phyloP scores from a whole-genome alignment of 2,888 invertebrate genomes.

The Limnephilus auricula region DNA sequence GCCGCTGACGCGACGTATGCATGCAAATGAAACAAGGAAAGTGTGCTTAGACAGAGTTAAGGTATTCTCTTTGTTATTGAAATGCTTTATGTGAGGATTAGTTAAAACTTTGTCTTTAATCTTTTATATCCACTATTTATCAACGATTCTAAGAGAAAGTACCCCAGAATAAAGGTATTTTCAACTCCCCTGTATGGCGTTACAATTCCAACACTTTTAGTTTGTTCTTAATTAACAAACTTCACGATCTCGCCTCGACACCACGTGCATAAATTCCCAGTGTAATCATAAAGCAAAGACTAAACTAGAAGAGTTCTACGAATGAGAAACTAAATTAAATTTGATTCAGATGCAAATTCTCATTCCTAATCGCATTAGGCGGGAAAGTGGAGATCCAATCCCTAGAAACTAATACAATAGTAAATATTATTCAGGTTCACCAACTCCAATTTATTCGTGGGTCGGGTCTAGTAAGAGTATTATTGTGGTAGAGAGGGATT shows the following conservation, averaged over 20 bases:
- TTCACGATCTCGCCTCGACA: neutral
- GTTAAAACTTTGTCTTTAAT: too few relatives aligned
- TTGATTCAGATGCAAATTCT: conserved; percentile 58
- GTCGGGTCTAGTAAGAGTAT: neutral
- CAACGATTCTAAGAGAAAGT: neutral
- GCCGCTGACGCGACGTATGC: too few relatives aligned
- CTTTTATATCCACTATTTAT: neutral
- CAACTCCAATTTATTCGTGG: neutral
- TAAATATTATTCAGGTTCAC: conserved; percentile 30
- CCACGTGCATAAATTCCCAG: neutral
- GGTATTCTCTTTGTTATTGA: too few relatives aligned
- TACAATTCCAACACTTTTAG: neutral
- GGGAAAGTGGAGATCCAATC: conserved; percentile 34
- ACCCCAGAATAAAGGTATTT: neutral
- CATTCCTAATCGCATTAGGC: conserved; percentile 57
- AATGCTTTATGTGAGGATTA: too few relatives aligned
- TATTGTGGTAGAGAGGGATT: neutral
- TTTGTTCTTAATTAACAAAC: neutral
- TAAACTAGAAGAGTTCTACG: neutral
- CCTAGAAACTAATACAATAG: conserved; percentile 48
- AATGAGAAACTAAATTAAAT: conserved; percentile 40
- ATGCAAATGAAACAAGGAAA: too few relatives aligned
- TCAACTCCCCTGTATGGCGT: neutral
- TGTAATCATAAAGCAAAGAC: neutral
- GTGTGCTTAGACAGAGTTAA: too few relatives aligned